Percentiles rank a stretch among this genome's conserved stretches.
These are phyloP conservation scores for Cephalotes varians DNA, from an alignment of 2,888 invertebrate species.

Conservation along the genomic window DNA sequence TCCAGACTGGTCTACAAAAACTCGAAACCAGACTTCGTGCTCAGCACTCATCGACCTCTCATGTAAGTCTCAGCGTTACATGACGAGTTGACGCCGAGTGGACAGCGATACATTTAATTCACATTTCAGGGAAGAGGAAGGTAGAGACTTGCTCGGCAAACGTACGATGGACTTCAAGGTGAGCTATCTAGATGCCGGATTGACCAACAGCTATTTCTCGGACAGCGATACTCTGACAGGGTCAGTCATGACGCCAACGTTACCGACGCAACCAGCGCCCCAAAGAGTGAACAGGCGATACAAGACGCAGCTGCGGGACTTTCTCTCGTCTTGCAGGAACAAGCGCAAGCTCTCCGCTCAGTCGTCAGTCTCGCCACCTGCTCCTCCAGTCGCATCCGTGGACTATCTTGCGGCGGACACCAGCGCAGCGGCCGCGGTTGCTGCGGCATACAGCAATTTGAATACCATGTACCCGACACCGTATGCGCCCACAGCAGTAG, in stretches of 20 bases:
- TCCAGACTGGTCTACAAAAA: constrained; percentile 99
- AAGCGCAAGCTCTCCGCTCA: constrained; percentile 88
- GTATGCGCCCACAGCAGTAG: constrained; percentile 91
- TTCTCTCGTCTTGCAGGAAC: constrained; percentile 95
- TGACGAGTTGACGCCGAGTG: background rate
- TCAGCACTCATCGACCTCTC: constrained; percentile 98
- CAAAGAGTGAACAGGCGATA: constrained; percentile 94
- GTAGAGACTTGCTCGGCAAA: constrained; percentile 98
- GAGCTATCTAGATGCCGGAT: constrained; percentile 97
- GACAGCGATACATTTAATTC: background rate
- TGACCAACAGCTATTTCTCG: constrained; percentile 96
- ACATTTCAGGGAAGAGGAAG: constrained; percentile 96
- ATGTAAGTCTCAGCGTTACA: constrained; percentile 90
- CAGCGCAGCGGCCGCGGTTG: constrained; percentile 89
- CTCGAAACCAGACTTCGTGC: constrained; percentile 99
- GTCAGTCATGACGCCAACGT: constrained; percentile 87
- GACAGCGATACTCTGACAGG: constrained; percentile 92
- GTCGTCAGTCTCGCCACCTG: constrained; percentile 87
- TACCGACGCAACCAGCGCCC: constrained; percentile 89
- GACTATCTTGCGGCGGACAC: constrained; percentile 90
- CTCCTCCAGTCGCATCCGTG: constrained; percentile 88
- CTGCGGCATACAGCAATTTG: constrained; percentile 93
- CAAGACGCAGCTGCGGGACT: constrained; percentile 97
- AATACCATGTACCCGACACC: constrained; percentile 93
- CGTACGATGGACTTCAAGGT: constrained; percentile 99